Evolutionary conservation across 2,888 invertebrate species (phyloP).

Genomic region (Clitarchus hookeri): DNA sequence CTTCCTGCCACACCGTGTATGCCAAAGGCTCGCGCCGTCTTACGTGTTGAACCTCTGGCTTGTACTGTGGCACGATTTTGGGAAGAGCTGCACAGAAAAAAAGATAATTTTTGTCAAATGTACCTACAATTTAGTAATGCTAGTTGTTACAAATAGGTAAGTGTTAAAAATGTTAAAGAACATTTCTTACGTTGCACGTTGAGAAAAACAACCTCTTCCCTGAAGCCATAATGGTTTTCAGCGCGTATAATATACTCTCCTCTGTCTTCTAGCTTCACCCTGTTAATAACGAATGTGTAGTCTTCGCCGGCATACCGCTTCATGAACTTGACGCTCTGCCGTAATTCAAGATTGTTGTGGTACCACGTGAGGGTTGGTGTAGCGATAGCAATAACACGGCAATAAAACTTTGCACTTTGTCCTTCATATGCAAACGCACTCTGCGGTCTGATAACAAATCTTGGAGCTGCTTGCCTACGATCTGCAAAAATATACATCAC

Average conservation of each 20-base stretch:
- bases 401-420: conserved; percentile 96
- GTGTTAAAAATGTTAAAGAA: neutral
- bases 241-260: conserved; percentile 97
- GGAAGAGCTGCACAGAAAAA: conserved; percentile 67
- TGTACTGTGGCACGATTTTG: conserved; percentile 69
- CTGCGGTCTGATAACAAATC: conserved; percentile 96
- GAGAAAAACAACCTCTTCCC: conserved; percentile 95
- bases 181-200: conserved; percentile 86
- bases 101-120: conserved; percentile 23
- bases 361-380: conserved; percentile 96
- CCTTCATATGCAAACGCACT: conserved; percentile 97
- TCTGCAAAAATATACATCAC: conserved; percentile 60
- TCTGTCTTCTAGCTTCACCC: conserved; percentile 91
- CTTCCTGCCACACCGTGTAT: conserved; percentile 90
- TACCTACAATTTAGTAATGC: conserved; percentile 22
- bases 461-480: conserved; percentile 95
- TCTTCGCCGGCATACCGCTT: conserved; percentile 96
- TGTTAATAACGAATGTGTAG: conserved; percentile 96
- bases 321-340: conserved; percentile 99
- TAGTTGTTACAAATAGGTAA: neutral
- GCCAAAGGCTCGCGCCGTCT: conserved; percentile 81
- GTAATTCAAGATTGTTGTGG: conserved; percentile 87
- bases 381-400: conserved; percentile 93
- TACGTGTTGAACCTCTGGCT: conserved; percentile 70
- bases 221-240: conserved; percentile 93